Conservation (phyloP, 2,113 vertebrate species). For the Thalassoma bifasciatum region DNA sequence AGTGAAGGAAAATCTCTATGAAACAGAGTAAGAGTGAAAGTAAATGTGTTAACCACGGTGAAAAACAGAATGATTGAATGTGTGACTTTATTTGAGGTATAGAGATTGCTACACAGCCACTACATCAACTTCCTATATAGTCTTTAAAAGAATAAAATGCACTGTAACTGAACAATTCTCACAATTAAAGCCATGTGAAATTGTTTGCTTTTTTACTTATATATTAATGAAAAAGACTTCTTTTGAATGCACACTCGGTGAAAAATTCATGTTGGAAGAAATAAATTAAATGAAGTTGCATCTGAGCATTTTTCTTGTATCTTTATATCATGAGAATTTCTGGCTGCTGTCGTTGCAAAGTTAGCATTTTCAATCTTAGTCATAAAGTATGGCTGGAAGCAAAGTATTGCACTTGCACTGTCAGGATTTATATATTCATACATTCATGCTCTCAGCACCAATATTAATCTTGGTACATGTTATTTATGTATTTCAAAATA, state of each 20-base stretch:
- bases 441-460: constrained; percentile 41
- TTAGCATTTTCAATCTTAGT: constrained; percentile 25
- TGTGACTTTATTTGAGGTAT: no score
- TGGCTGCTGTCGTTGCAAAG: constrained; percentile 19
- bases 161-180: no score
- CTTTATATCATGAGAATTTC: constrained; percentile 1
- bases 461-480: constrained; percentile 39
- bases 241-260: not conserved
- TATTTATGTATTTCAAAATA: constrained; percentile 20
- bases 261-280: not conserved
- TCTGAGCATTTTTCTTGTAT: not conserved
- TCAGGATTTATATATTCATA: constrained; percentile 44
- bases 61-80: no score
- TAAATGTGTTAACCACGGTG: no score
- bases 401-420: constrained; percentile 25
- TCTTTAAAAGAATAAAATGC: no score
- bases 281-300: not conserved
- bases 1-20: no score
- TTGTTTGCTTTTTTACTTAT: no score
- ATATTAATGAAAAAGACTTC: not conserved
- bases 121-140: no score
- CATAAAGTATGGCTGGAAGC: constrained; percentile 24
- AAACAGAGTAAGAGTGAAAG: no score
- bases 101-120: no score
- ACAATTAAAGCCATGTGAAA: no score